Evolutionary conservation across 1,140 invertebrate species (phyloP).

Genomic region (Mylabris phalerata): DNA sequence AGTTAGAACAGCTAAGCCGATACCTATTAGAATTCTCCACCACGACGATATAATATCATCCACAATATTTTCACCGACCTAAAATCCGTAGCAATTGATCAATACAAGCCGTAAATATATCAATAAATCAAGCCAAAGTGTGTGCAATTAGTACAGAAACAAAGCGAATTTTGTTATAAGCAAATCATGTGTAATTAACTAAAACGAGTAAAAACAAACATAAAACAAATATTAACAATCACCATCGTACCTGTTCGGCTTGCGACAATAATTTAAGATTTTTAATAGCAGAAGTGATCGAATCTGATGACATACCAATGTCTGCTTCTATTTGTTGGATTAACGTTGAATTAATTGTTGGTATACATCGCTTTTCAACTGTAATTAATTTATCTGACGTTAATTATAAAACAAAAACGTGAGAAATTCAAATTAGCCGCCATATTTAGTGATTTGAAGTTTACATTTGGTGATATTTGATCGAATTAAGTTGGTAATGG

Average conservation of each 20-base stretch:
- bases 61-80: constrained; percentile 60
- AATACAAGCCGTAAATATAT: too few relatives aligned
- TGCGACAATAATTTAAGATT: constrained; percentile 36
- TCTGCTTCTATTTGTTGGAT: too few relatives aligned
- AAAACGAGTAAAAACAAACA: constrained; percentile 5
- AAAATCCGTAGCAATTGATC: constrained; percentile 5
- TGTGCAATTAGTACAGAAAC: not conserved
- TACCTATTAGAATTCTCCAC: constrained; percentile 59
- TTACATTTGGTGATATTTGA: too few relatives aligned
- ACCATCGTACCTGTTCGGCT: constrained; percentile 28
- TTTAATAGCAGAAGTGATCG: constrained; percentile 5
- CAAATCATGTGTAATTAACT: not conserved
- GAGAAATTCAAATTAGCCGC: not conserved
- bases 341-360: not conserved
- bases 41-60: constrained; percentile 67
- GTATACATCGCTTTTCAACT: constrained; percentile 46
- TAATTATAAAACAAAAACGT: not conserved
- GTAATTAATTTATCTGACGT: constrained; percentile 7
- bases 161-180: not conserved
- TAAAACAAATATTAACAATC: not conserved
- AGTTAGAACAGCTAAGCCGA: constrained; percentile 60
- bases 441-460: not conserved
- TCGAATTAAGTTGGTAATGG: too few relatives aligned
- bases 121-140: not conserved
- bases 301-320: too few relatives aligned